Percentiles rank a stretch among this genome's conserved stretches.
phyloP scores from a whole-genome alignment of 2,888 invertebrate species.

The Gymnocheta viridis region DNA sequence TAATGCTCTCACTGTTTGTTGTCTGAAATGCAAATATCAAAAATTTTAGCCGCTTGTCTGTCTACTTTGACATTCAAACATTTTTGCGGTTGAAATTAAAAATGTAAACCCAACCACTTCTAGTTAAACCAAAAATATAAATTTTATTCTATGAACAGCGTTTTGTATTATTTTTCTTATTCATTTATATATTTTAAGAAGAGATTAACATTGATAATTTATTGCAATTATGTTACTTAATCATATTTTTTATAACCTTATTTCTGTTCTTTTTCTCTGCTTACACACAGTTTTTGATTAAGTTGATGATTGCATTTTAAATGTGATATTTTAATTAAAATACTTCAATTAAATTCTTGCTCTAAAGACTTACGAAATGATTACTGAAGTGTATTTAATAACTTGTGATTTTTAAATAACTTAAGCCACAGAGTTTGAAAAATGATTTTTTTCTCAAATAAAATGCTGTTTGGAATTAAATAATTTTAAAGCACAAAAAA shows the following conservation, averaged over 20 bases:
- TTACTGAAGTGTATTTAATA: neutral
- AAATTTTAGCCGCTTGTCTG: slow-evolving; percentile 37
- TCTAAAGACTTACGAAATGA: neutral
- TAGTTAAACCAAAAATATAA: neutral
- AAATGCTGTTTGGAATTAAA: no score
- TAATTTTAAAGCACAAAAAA: no score
- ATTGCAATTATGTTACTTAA: slow-evolving; percentile 2
- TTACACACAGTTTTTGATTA: neutral
- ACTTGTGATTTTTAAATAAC: neutral
- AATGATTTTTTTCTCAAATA: no score
- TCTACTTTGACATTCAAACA: slow-evolving; percentile 46
- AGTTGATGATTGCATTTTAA: neutral
- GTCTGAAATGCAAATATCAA: slow-evolving; percentile 35
- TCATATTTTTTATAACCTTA: neutral
- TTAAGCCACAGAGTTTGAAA: neutral
- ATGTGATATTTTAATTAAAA: slow-evolving; percentile 25
- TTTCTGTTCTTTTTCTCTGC: neutral
- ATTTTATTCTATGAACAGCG: neutral
- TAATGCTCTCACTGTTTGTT: neutral
- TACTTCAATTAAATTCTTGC: slow-evolving; percentile 3
- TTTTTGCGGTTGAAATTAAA: slow-evolving; percentile 33
- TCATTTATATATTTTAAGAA: slow-evolving; percentile 12
- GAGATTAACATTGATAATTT: slow-evolving; percentile 50
- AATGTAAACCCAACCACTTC: neutral
- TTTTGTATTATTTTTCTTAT: neutral